A percentile compares a stretch with the other conserved stretches of the same genome.
Conservation (phyloP, 2,888 invertebrate genomes). For the Malacosoma neustria region DNA sequence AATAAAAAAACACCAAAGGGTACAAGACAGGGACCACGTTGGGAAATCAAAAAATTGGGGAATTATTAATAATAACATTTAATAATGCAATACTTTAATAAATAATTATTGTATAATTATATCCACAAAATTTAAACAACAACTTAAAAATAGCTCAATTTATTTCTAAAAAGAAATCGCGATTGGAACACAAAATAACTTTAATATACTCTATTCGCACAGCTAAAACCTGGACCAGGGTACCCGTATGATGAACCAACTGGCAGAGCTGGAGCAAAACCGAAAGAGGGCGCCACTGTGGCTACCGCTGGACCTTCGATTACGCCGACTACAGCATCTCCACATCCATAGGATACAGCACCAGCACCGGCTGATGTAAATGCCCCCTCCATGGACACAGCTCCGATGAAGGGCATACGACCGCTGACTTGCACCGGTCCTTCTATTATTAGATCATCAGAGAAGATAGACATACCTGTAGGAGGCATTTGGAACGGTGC, state of each 20-base stretch:
- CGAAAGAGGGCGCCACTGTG: background rate
- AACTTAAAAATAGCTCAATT: no score
- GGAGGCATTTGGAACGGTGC: conserved; percentile 17
- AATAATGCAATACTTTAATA: no score
- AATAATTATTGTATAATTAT: no score
- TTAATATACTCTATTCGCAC: background rate
- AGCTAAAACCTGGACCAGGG: background rate
- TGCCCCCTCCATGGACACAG: conserved; percentile 10
- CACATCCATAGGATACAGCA: conserved; percentile 5
- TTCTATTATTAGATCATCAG: conserved; percentile 6
- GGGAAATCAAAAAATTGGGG: no score
- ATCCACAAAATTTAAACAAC: no score
- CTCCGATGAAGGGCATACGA: conserved; percentile 7
- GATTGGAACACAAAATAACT: background rate
- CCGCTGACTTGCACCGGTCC: conserved; percentile 5
- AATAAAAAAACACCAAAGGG: no score
- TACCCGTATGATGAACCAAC: background rate
- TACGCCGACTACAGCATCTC: background rate
- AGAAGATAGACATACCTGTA: conserved; percentile 7
- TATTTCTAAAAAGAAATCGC: no score
- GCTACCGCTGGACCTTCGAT: background rate
- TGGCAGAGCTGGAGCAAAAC: background rate
- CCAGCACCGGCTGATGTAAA: conserved; percentile 4
- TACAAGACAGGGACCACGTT: no score
- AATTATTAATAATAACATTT: no score